These are phyloP conservation scores for Acronicta leporina DNA, from an alignment of 2,888 invertebrate genomes.

Conservation along the genomic window DNA sequence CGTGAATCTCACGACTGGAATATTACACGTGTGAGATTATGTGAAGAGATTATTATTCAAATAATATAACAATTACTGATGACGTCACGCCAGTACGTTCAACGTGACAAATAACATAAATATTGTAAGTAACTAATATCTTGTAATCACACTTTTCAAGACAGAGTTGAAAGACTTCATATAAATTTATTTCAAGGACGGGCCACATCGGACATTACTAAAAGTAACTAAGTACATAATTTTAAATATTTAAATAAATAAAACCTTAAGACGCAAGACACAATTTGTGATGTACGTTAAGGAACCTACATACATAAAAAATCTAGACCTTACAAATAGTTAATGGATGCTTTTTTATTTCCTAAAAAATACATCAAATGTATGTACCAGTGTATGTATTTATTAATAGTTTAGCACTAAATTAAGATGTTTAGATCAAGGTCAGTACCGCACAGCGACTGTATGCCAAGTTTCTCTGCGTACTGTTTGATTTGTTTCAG, in stretches of 20 bases:
- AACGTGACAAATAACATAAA: neutral
- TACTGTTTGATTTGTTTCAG: slow-evolving; percentile 40
- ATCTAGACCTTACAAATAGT: too few relatives aligned
- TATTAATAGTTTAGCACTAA: slow-evolving; percentile 42
- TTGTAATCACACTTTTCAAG: neutral
- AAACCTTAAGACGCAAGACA: too few relatives aligned
- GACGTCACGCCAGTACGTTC: slow-evolving; percentile 9
- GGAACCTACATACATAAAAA: too few relatives aligned
- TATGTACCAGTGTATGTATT: slow-evolving; percentile 8
- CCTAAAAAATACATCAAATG: neutral
- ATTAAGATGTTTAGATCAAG: slow-evolving; percentile 41
- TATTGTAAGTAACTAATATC: neutral
- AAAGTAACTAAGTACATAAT: too few relatives aligned
- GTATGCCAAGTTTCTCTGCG: slow-evolving; percentile 35
- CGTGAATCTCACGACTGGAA: slow-evolving; percentile 1
- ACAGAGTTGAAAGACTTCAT: neutral
- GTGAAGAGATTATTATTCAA: slow-evolving; percentile 6
- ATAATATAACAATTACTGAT: slow-evolving; percentile 24
- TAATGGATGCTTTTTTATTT: too few relatives aligned
- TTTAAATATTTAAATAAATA: too few relatives aligned
- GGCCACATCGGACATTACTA: too few relatives aligned
- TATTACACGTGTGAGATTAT: slow-evolving; percentile 14
- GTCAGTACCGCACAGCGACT: slow-evolving; percentile 15
- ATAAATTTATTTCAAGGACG: neutral
- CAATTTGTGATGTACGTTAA: too few relatives aligned